Percentiles rank a stretch among this genome's conserved stretches.
Conservation (phyloP, 2,888 invertebrate species). For the Lepidonotus clava region DNA sequence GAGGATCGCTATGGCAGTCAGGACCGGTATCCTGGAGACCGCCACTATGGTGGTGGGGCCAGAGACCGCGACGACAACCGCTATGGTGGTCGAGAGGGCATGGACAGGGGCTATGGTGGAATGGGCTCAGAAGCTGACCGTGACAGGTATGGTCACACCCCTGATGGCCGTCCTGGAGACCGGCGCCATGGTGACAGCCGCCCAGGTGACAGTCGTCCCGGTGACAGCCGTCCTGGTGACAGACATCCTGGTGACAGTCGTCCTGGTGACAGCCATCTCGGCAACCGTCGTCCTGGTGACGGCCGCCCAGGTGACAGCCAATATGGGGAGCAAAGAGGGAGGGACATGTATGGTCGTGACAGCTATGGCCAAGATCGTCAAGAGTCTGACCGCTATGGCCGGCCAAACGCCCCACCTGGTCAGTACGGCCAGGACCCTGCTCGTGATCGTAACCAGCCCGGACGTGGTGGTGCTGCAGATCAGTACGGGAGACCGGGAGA, state of each 20-base stretch:
- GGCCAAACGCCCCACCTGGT: not conserved
- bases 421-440: constrained; percentile 20
- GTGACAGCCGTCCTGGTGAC: not conserved
- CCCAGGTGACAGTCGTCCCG: not conserved
- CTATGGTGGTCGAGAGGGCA: not conserved
- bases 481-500: not conserved
- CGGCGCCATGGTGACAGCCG: not conserved
- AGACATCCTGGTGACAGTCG: not conserved
- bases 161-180: too few species aligned
- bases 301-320: not conserved
- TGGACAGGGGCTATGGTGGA: not conserved
- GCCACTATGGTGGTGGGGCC: not conserved
- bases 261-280: not conserved
- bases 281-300: not conserved
- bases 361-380: not conserved
- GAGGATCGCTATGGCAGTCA: not conserved
- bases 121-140: not conserved
- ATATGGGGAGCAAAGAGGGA: not conserved
- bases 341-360: not conserved
- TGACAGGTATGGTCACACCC: not conserved
- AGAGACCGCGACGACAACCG: not conserved
- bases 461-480: not conserved
- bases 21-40: not conserved
- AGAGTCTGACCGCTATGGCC: not conserved
- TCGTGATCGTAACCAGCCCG: not conserved